Conservation (phyloP, 2,888 invertebrate species). For the Lithophane socia region DNA sequence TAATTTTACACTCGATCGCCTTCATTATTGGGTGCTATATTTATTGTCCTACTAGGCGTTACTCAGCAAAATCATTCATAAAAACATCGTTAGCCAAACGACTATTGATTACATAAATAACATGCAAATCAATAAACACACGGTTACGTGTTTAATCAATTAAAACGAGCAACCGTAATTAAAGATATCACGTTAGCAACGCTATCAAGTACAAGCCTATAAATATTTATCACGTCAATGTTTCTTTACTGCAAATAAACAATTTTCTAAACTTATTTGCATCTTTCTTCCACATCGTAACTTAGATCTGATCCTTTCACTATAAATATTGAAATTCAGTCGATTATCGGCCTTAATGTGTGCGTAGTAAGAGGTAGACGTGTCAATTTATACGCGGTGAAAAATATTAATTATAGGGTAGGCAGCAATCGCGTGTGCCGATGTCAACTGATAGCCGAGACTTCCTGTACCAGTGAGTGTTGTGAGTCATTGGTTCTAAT, state of each 20-base stretch:
- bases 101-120: conserved; percentile 9
- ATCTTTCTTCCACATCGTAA: conserved; percentile 69
- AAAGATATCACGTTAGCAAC: conserved; percentile 54
- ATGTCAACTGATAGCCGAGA: conserved; percentile 67
- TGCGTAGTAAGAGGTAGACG: conserved; percentile 45
- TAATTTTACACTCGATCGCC: conserved; percentile 60
- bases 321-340: conserved; percentile 47
- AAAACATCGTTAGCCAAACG: conserved; percentile 24
- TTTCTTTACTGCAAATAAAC: conserved; percentile 60
- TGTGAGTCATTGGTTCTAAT: conserved; percentile 68
- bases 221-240: conserved; percentile 55
- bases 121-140: conserved; percentile 20
- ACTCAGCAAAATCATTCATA: conserved; percentile 36
- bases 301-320: conserved; percentile 61
- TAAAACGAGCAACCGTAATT: conserved; percentile 45
- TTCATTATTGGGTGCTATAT: conserved; percentile 52
- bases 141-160: conserved; percentile 43
- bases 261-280: conserved; percentile 74
- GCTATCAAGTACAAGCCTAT: conserved; percentile 53
- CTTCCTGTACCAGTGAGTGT: conserved; percentile 66
- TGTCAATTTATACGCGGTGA: conserved; percentile 52
- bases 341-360: conserved; percentile 53
- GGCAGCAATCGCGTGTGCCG: conserved; percentile 68
- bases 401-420: conserved; percentile 66
- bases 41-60: conserved; percentile 31